Evolutionary conservation across 2,113 vertebrate species (phyloP).

Genomic region (Copsychus sechellarum): DNA sequence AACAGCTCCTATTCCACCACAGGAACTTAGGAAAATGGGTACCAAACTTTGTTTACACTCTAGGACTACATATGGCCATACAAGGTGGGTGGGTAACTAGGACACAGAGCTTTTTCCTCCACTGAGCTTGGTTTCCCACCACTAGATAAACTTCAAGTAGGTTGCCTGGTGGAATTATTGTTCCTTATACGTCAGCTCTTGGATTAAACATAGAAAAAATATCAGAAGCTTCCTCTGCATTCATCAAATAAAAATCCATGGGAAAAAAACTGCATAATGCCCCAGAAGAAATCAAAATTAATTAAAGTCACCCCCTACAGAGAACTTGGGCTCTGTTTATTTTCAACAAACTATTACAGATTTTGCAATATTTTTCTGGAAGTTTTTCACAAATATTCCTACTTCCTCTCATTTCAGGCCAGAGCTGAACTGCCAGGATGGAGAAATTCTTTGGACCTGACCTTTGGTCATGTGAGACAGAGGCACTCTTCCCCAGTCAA

Average conservation of each 20-base stretch:
- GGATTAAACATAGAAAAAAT: constrained; percentile 27
- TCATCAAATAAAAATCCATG: constrained; percentile 45
- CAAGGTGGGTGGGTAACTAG: constrained; percentile 8
- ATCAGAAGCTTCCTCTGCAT: constrained; percentile 29
- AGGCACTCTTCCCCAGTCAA: background rate
- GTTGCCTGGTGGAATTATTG: constrained; percentile 1
- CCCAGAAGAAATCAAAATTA: constrained; percentile 12
- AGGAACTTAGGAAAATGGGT: constrained; percentile 22
- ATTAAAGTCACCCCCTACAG: constrained; percentile 25
- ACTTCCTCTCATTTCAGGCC: background rate
- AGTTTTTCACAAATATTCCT: constrained; percentile 40
- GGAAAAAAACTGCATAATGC: constrained; percentile 21
- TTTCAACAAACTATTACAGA: constrained; percentile 20
- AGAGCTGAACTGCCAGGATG: background rate
- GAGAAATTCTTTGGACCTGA: background rate
- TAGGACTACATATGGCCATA: background rate
- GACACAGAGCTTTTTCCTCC: background rate
- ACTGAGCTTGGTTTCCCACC: constrained; percentile 40
- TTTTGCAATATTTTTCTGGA: constrained; percentile 33
- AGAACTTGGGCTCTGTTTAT: constrained; percentile 34
- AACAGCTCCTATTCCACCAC: background rate
- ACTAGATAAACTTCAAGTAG: constrained; percentile 6
- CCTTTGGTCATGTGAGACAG: background rate
- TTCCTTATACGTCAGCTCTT: background rate
- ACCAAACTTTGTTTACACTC: background rate